Base-by-base conservation (phyloP, 2,888 invertebrate species). In the Resseliella maxima region DNA sequence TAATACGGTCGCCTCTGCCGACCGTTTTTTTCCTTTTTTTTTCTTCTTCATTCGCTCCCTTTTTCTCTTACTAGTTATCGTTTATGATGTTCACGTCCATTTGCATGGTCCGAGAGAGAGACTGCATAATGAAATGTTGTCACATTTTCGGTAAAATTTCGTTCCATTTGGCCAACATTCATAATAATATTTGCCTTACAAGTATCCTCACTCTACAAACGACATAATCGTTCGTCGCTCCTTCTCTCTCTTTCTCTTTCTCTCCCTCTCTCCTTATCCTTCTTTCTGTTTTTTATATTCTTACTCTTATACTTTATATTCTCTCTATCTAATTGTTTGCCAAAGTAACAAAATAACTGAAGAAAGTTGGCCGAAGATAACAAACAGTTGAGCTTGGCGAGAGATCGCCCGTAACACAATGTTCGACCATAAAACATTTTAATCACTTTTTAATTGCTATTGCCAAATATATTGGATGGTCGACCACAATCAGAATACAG, bases 401-500 rank as follows among this genome's bases (percentile, higher is more conserved):
- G 12, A 8, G 41, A 41, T 41, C 41, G 41, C 41, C 3, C 31
- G n/a, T 12, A 83, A 38, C 83, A 83, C 38, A 38, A 83, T 83
- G 83, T 83, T 83, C n/a, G 24, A 41, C 38, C 38, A 83, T 83
- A 38, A 83, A 83, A 83, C 12, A 83, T 38, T 83, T 83, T 83
- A 83, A 83, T 83, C 31, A 15, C 72, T 72, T 72, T 72, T 72
- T 72, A 31, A 72, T 72, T 72, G 72, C 72, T 15, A 72, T 35
- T 72, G 72, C 15, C 31, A 31, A 31, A 31, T 72, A 31, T 31
- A 31, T 72, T 31, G 72, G 15, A 72, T 15, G 15, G 15, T 15
- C 72, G 24, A 59, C 72, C 6, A 72, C 72, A 59, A 50, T 59
- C 27, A 2, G 12, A 59, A 59, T 2, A 59, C n/a, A 41, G 5